A percentile compares a stretch with the other conserved stretches of the same genome.
Evolutionary conservation across 2,888 invertebrate genomes (phyloP).

Genomic region (Prostheceraeus crozeri): DNA sequence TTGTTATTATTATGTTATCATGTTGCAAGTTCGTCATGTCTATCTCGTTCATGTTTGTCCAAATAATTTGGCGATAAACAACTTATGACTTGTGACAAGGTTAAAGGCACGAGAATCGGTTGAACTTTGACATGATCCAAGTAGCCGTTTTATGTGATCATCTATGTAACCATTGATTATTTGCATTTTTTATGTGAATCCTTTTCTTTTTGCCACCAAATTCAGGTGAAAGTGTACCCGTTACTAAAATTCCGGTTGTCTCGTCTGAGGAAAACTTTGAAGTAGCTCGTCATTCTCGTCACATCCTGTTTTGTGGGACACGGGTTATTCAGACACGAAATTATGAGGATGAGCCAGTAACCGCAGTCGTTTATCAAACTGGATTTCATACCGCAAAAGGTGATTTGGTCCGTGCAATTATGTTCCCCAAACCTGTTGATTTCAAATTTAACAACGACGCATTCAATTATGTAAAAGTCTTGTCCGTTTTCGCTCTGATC

Average conservation of each 20-base stretch:
- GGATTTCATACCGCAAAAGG: conserved; percentile 81
- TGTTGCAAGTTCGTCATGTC: too few species aligned
- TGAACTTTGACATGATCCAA: too few species aligned
- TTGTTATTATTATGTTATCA: too few species aligned
- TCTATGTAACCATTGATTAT: too few species aligned
- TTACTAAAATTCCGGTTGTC: conserved; percentile 72
- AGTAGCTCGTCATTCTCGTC: conserved; percentile 73
- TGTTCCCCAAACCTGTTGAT: conserved; percentile 89
- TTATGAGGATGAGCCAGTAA: conserved; percentile 70
- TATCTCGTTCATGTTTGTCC: too few species aligned
- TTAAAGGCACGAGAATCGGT: too few species aligned
- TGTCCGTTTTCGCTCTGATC: conserved; percentile 69
- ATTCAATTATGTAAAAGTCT: conserved; percentile 66
- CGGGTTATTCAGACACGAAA: conserved; percentile 80
- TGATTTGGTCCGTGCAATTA: conserved; percentile 80
- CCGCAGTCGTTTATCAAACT: conserved; percentile 73
- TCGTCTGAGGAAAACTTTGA: conserved; percentile 46
- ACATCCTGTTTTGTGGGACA: conserved; percentile 83
- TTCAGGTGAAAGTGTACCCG: conserved; percentile 84
- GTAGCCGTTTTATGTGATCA: too few species aligned
- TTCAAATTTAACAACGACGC: conserved; percentile 89
- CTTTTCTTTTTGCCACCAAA: conserved; percentile 34
- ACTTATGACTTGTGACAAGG: too few species aligned
- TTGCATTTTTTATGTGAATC: too few species aligned
- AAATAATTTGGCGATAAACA: too few species aligned